Conservation (phyloP, 2,113 vertebrate genomes). For the Piaya cayana region DNA sequence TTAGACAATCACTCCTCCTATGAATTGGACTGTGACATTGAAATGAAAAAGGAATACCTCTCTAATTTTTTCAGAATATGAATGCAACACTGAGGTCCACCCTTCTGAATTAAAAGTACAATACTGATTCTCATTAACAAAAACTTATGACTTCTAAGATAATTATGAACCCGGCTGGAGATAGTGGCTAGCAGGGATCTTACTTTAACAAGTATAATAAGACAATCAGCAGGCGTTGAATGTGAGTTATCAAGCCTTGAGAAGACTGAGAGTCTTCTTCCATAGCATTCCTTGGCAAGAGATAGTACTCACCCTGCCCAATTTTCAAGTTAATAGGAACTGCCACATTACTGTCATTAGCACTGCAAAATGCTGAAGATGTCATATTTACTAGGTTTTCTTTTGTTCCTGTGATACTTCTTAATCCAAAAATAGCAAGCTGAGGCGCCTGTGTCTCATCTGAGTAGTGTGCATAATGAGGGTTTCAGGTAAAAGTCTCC, state of each 20-base stretch:
- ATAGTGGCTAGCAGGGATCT: not conserved
- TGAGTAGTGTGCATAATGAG: not conserved
- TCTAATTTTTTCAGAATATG: not conserved
- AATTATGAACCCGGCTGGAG: constrained; percentile 47
- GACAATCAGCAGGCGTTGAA: constrained; percentile 38
- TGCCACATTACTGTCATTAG: not conserved
- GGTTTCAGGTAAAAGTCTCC: constrained; percentile 6
- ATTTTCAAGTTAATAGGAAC: not conserved
- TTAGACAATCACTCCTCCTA: not conserved
- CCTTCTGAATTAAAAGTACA: not conserved
- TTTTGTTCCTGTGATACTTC: not conserved
- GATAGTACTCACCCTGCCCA: not conserved
- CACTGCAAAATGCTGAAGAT: constrained; percentile 7
- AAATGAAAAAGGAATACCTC: not conserved
- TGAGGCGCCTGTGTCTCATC: not conserved
- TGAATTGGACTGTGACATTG: not conserved
- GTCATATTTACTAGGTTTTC: not conserved
- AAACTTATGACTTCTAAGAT: constrained; percentile 18
- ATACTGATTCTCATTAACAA: constrained; percentile 10
- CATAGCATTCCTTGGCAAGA: not conserved
- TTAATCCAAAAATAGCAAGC: not conserved
- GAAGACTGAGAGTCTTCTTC: constrained; percentile 1
- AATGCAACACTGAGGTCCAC: not conserved
- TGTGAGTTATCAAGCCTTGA: not conserved
- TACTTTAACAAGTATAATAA: constrained; percentile 8